These are phyloP conservation scores for Halictus rubicundus DNA, from an alignment of 1,140 invertebrate genomes.

Conservation along the genomic window DNA sequence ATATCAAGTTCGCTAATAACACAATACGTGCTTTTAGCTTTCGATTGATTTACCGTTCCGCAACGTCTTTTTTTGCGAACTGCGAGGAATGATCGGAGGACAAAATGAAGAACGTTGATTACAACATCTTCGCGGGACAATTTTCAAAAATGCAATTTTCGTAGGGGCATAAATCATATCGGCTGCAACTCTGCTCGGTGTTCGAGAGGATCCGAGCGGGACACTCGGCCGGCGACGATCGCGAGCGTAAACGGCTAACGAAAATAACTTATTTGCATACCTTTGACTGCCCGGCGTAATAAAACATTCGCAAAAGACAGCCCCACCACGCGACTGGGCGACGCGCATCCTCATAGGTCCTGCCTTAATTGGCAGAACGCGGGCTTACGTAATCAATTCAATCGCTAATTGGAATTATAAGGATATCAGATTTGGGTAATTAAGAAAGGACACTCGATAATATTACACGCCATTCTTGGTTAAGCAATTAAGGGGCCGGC, in stretches of 20 bases:
- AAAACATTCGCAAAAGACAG: slow-evolving; percentile 31
- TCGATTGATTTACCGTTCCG: no score
- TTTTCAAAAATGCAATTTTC: slow-evolving; percentile 2
- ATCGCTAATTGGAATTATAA: slow-evolving; percentile 65
- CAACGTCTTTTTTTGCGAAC: no score
- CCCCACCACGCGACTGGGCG: not conserved
- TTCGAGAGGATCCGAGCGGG: not conserved
- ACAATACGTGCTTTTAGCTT: no score
- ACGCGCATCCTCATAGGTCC: slow-evolving; percentile 7
- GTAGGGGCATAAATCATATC: not conserved
- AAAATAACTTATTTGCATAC: slow-evolving; percentile 39
- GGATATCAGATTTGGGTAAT: slow-evolving; percentile 62
- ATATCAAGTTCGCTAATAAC: no score
- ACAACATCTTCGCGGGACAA: not conserved
- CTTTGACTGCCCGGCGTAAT: slow-evolving; percentile 24
- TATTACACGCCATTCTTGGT: slow-evolving; percentile 32
- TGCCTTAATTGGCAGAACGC: slow-evolving; percentile 50
- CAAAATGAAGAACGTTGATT: no score
- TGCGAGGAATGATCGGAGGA: no score
- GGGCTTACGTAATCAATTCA: slow-evolving; percentile 49
- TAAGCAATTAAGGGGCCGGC: slow-evolving; percentile 53
- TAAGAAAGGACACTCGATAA: slow-evolving; percentile 52
- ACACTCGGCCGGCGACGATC: not conserved
- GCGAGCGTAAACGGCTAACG: slow-evolving; percentile 1
- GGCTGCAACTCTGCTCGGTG: not conserved